Evolutionary conservation across 2,113 vertebrate species (phyloP), one percentile per base, ranked within the genome.

Genomic region (Nematolebias whitei): DNA sequence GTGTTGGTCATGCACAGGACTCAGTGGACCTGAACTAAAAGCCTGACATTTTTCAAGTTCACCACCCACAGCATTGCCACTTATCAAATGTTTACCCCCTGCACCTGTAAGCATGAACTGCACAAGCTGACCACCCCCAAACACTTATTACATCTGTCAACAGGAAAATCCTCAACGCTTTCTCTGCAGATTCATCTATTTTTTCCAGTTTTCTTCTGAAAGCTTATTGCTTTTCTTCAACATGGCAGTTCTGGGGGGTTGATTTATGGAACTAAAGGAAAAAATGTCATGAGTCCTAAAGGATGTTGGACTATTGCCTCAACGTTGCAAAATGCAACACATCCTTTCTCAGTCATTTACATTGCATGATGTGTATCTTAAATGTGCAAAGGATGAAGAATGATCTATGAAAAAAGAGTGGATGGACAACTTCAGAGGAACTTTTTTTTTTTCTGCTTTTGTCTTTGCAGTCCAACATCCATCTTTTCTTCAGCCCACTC

Each of bases 231-330:
- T 66, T 69, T 71, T 70, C 60, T 63, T 85, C 63, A 63, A 32
- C 38, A 58, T 23, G 45, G 75, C 76, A 70, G 62, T 54, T 66
- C 67, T 61, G 9, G 55, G 50, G 40, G 63, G 71, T 85, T 90
- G 83, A 92, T 92, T 91, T 79, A 90, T 91, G 77, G 81, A 84
- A 80, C 70, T 43, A 57, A 81, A 48, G 74, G 53, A 74, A 78
- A n/a, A 79, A 79, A 82, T 76, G 67, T 77, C 63, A 63, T 32
- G 59, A 61, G 35, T 66, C 74, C 70, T 66, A 78, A 88, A 75
- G 54, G 68, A 78, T 86, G 50, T 44, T 1, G 20, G 41, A 43
- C 64, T 66, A 35, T 76, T 54, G 65, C 66, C 49, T 60, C 18
- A 22, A 47, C 4, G 0, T 63, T 76, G 54, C 69, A 75, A 80